Evolutionary conservation across 2,888 invertebrate species (phyloP), one percentile per base, ranked within the genome.

Genomic region (Lingula anatina): DNA sequence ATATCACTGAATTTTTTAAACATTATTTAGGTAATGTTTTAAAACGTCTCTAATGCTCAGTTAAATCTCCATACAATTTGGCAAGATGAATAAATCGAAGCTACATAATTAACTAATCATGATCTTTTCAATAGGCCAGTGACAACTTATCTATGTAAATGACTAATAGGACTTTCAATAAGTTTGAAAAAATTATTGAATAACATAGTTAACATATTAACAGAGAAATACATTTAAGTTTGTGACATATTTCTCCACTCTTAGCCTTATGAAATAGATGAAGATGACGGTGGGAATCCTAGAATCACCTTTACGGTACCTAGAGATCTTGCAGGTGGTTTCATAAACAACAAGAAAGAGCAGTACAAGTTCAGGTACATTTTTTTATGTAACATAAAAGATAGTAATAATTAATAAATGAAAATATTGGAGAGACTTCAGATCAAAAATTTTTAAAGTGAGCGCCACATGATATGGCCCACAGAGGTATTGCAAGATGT

Each of bases 271-370:
- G 70, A 71, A 23, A 44, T 72, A 18, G 69, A 66, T 57, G 61
- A 62, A 28, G 68, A 67, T 41, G 68, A 71, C 20, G 62, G 65
- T 39, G 51, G 47, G 9, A 46, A 55, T 37, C 68, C 66, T 9
- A 51, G 65, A 31, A 50, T 76, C 42, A 60, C 65, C 3, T 65
- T 75, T 43, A 57, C 53, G 39, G 62, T 75, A 21, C 75, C 76
- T 12, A 68, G 62, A 57, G 76, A 75, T n/a, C 47, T 64, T n/a
- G 63, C 66, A 41, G 68, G 68, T 41, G 75, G 74, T 15, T 65
- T 70, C 49, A 61, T 77, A 44, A 77, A 77, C 57, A 77, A 77
- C 58, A 77, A 75, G 56, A 71, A 68, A 57, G 75, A 77, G 59
- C 61, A 62, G 21, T 74, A 73, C 56, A 72, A 71, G 52, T 77